Evolutionary conservation across 2,113 vertebrate species (phyloP), one percentile per base, ranked within the genome.

Genomic region (Sporophila hypoxantha): DNA sequence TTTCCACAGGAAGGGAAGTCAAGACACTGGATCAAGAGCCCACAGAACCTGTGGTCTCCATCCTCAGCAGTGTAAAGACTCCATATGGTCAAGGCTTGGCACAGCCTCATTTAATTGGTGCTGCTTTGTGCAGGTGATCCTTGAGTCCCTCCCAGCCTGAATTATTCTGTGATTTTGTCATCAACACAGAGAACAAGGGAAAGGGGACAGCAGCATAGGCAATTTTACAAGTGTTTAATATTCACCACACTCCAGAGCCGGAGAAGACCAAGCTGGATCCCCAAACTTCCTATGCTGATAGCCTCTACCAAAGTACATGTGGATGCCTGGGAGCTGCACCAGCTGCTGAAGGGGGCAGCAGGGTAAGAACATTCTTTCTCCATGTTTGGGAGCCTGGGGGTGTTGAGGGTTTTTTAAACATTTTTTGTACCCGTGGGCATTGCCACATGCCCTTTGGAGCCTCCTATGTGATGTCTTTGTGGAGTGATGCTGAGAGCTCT

Each of bases 341-440:
- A 59, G 52, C 37, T 2, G 1, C 47, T 70, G 57, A 56, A 71
- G 36, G 46, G 22, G 8, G 7, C 12, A 29, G 17, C 19, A 3
- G 2, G 30, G 26, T 82, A 78, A 71, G 34, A 82, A 16, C 34
- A 82, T 34, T 49, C 13, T 34, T 78, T 60, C 59, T 57, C 17
- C 1, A 0, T 4, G 4, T 65, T 49, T 73, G 32, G 57, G 44
- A 67, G 6, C 29, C 46, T 50, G 26, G 44, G 8, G 62, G 12
- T 25, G 10, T 27, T 75, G 66, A 30, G 39, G 17, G n/a, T 0
- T 30, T 79, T 73, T 67, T 4, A 55, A 52, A 20, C 8, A 36
- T 41, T 61, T 64, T n/a, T 29, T 66, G 44, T 82, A 21, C 9
- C 13, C 0, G 0, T 11, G 34, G 52, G 12, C 29, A 16, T 82